A percentile compares a stretch with the other conserved stretches of the same genome.
Conservation (phyloP, 2,113 vertebrate genomes). For the Dasypus novemcinctus region DNA sequence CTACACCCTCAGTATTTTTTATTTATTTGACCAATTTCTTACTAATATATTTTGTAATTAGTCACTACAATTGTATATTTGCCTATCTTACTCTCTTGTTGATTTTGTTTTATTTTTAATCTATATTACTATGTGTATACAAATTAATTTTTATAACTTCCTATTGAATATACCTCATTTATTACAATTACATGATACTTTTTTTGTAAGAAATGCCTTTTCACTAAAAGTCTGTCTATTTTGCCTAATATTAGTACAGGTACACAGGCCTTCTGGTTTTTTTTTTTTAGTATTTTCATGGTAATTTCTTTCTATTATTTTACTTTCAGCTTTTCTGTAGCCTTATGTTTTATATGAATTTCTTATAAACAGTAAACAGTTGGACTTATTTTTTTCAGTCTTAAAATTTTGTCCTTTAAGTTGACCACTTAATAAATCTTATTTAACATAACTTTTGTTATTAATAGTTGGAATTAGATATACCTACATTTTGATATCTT, state of each 20-base stretch:
- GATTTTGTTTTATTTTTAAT: not conserved
- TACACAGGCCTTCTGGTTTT: not conserved
- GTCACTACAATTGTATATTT: not conserved
- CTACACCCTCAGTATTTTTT: not conserved
- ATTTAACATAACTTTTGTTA: constrained; percentile 18
- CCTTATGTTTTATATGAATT: not conserved
- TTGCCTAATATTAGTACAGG: not conserved
- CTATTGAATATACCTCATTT: not conserved
- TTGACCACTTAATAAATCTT: not conserved
- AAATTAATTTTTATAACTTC: not conserved
- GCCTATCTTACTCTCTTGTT: not conserved
- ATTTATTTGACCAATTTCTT: not conserved
- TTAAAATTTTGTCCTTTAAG: not conserved
- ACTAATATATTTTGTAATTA: not conserved
- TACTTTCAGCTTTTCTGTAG: not conserved
- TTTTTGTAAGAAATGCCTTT: not conserved
- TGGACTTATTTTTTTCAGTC: not conserved
- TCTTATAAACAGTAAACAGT: not conserved
- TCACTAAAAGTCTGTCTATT: not conserved
- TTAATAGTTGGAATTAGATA: not conserved
- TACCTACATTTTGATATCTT: not conserved
- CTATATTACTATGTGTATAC: not conserved
- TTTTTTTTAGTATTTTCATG: not conserved
- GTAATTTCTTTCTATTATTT: constrained; percentile 17
- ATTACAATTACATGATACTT: not conserved